These are phyloP conservation scores for Melanophora roralis DNA, from an alignment of 2,888 invertebrate species.

Conservation along the genomic window DNA sequence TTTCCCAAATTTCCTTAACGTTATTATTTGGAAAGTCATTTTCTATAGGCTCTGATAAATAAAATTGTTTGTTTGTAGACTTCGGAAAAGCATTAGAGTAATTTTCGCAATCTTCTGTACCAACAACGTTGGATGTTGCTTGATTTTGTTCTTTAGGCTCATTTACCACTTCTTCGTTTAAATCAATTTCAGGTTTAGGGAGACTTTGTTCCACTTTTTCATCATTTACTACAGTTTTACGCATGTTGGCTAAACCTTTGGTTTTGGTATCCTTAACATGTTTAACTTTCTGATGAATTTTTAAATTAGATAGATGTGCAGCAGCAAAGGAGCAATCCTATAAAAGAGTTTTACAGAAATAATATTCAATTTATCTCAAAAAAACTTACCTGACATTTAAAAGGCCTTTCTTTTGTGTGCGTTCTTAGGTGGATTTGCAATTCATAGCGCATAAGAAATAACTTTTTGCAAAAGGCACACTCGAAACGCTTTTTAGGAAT, in stretches of 20 bases:
- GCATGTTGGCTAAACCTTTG: neutral
- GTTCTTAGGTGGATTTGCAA: conserved; percentile 86
- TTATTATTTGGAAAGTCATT: neutral
- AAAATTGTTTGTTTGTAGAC: no score
- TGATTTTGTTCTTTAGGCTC: neutral
- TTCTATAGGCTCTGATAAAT: neutral
- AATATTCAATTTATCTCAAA: no score
- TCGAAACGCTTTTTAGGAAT: conserved; percentile 77
- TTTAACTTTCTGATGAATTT: conserved; percentile 77
- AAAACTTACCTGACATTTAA: conserved; percentile 83
- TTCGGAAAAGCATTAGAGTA: no score
- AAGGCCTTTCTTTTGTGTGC: conserved; percentile 97
- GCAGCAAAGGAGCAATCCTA: conserved; percentile 84
- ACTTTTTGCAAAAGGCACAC: conserved; percentile 67
- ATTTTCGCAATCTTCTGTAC: no score
- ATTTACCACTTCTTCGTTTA: neutral
- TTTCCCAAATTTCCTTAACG: neutral
- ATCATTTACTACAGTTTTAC: neutral
- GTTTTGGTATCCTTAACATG: conserved; percentile 76
- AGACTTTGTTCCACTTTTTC: neutral
- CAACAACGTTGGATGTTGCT: no score
- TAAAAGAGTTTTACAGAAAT: conserved; percentile 21
- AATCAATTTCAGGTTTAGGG: neutral
- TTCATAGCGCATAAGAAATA: conserved; percentile 61
- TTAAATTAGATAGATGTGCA: conserved; percentile 86